Conservation (phyloP, 2,888 invertebrate species). For the Criorhina ranunculi region DNA sequence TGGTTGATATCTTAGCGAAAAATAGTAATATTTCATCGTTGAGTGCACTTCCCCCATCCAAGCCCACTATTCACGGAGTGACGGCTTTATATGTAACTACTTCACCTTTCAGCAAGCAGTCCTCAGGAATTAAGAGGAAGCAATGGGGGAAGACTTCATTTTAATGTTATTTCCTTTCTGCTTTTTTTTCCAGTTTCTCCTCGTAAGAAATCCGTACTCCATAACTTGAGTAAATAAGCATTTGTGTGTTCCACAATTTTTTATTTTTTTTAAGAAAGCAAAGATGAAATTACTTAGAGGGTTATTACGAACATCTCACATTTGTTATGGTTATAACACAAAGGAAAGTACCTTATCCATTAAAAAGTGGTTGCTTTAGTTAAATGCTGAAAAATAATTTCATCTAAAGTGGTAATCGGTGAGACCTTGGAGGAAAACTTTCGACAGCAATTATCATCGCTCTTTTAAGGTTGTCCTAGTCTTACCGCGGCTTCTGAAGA, state of each 20-base stretch:
- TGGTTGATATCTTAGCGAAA: slow-evolving; percentile 68
- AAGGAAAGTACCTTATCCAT: slow-evolving; percentile 5
- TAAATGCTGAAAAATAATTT: slow-evolving; percentile 30
- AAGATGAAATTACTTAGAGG: slow-evolving; percentile 50
- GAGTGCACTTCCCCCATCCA: slow-evolving; percentile 41
- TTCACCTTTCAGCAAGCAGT: slow-evolving; percentile 54
- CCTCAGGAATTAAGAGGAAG: slow-evolving; percentile 36
- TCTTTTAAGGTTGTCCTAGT: too few relatives aligned
- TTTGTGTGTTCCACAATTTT: slow-evolving; percentile 58
- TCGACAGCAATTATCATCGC: not conserved
- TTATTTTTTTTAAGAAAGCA: slow-evolving; percentile 24
- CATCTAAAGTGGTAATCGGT: slow-evolving; percentile 33
- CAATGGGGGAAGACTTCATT: slow-evolving; percentile 62
- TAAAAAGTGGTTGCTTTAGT: slow-evolving; percentile 33
- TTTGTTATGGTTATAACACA: slow-evolving; percentile 26
- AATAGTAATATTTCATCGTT: slow-evolving; percentile 75
- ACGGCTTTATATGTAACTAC: slow-evolving; percentile 42
- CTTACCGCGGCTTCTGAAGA: too few relatives aligned
- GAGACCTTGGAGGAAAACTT: slow-evolving; percentile 19
- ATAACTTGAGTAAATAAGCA: slow-evolving; percentile 68
- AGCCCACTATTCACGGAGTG: slow-evolving; percentile 50
- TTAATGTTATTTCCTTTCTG: slow-evolving; percentile 67
- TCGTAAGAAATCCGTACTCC: slow-evolving; percentile 42
- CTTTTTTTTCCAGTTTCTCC: slow-evolving; percentile 36
- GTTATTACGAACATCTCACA: slow-evolving; percentile 43